phyloP scores from a whole-genome alignment of 2,797 vertebrate genomes.

The Ateles fusciceps region DNA sequence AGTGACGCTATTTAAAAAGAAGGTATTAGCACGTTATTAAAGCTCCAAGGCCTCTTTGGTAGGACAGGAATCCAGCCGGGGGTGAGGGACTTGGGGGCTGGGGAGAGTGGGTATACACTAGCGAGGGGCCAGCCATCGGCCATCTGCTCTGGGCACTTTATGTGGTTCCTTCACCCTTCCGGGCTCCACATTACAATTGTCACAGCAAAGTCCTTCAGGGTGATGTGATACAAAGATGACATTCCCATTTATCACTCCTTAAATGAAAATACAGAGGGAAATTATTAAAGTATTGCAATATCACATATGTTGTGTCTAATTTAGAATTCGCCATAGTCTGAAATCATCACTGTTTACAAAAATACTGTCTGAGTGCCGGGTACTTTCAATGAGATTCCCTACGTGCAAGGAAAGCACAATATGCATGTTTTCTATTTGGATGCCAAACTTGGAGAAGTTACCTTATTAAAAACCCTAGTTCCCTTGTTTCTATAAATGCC shows the following conservation, averaged over 20 bases:
- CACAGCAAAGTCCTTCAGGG: not conserved
- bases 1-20: not conserved
- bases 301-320: constrained; percentile 43
- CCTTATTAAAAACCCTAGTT: constrained; percentile 77
- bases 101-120: no score
- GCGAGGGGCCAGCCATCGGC: fast-evolving
- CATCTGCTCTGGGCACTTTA: not conserved
- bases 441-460: constrained; percentile 70
- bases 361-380: constrained; percentile 73
- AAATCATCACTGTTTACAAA: constrained; percentile 65
- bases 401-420: constrained; percentile 65
- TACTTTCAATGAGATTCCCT: constrained; percentile 73
- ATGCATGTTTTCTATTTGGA: constrained; percentile 79
- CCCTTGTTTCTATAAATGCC: constrained; percentile 80
- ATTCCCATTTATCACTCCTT: not conserved
- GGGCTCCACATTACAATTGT: not conserved
- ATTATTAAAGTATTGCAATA: constrained; percentile 60
- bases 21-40: not conserved
- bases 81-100: no score
- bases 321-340: constrained; percentile 46
- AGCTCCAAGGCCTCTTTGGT: not conserved
- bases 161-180: not conserved
- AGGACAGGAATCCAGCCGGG: not conserved
- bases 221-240: not conserved
- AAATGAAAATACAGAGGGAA: constrained; percentile 14